These are phyloP conservation scores for Mactra quadrangularis DNA, from an alignment of 1,140 invertebrate genomes.

Conservation along the genomic window DNA sequence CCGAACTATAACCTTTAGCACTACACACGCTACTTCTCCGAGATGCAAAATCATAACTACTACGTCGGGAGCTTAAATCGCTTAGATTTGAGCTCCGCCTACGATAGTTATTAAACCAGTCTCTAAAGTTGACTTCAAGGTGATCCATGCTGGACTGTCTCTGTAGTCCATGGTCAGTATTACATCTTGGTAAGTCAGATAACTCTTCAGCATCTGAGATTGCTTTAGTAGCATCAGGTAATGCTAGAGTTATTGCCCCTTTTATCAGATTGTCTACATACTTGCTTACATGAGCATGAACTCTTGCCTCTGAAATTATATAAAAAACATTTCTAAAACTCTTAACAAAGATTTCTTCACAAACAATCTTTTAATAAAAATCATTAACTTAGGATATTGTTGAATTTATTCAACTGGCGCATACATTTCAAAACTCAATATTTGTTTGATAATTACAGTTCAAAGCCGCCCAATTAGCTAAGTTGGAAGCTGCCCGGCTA, in stretches of 20 bases:
- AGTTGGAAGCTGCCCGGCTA: too few relatives aligned
- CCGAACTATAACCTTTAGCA: conserved; percentile 78
- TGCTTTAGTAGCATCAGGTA: conserved; percentile 13
- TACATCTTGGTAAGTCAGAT: not conserved
- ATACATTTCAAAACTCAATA: too few relatives aligned
- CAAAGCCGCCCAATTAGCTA: too few relatives aligned
- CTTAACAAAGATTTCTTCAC: too few relatives aligned
- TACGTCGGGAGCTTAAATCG: conserved; percentile 76
- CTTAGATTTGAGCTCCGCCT: conserved; percentile 78
- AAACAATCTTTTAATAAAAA: too few relatives aligned
- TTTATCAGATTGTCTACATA: conserved; percentile 25
- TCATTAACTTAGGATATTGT: too few relatives aligned
- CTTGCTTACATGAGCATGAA: not conserved
- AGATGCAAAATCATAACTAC: conserved; percentile 66
- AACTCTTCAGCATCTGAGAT: conserved; percentile 7
- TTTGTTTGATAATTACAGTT: too few relatives aligned
- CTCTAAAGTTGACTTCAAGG: conserved; percentile 75
- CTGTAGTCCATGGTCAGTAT: conserved; percentile 8
- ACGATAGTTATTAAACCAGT: conserved; percentile 76
- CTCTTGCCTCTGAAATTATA: not conserved
- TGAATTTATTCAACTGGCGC: too few relatives aligned
- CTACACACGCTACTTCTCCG: conserved; percentile 53
- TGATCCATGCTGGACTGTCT: conserved; percentile 64
- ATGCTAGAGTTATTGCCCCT: conserved; percentile 38
- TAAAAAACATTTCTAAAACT: too few relatives aligned